These are phyloP conservation scores for Hemibagrus wyckioides DNA, from an alignment of 2,113 vertebrate genomes.

Conservation along the genomic window DNA sequence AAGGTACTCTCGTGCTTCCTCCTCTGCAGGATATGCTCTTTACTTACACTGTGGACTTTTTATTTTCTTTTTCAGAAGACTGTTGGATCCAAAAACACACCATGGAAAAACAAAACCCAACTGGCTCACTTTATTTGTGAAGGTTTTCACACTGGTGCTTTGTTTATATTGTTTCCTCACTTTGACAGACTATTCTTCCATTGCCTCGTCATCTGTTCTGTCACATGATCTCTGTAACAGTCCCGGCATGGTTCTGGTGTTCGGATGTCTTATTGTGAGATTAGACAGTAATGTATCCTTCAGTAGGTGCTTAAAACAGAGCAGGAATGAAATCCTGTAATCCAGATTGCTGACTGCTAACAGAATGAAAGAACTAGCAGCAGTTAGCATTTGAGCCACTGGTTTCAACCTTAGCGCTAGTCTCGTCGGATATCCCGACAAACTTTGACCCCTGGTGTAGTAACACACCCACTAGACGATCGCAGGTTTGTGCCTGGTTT, in stretches of 20 bases:
- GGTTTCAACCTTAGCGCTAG: neutral
- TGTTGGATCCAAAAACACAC: neutral
- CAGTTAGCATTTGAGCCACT: neutral
- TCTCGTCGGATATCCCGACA: neutral
- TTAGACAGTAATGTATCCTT: neutral
- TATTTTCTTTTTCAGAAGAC: neutral
- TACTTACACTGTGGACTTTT: neutral
- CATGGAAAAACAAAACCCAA: neutral
- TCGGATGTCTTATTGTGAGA: neutral
- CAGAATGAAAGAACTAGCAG: neutral
- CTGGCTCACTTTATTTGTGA: neutral
- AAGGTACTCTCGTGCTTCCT: conserved; percentile 3
- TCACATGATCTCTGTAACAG: neutral
- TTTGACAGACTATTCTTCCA: neutral
- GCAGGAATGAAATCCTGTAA: neutral
- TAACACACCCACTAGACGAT: neutral
- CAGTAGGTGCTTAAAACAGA: neutral
- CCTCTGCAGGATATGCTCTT: neutral
- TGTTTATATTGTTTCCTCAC: neutral
- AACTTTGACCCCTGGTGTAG: neutral
- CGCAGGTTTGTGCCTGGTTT: neutral
- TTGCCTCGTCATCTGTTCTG: no score
- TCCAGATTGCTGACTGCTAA: neutral
- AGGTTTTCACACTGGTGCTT: conserved; percentile 1
- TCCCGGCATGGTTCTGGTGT: neutral